phyloP scores from a whole-genome alignment of 1,140 invertebrate species.

The Hetaerina americana region DNA sequence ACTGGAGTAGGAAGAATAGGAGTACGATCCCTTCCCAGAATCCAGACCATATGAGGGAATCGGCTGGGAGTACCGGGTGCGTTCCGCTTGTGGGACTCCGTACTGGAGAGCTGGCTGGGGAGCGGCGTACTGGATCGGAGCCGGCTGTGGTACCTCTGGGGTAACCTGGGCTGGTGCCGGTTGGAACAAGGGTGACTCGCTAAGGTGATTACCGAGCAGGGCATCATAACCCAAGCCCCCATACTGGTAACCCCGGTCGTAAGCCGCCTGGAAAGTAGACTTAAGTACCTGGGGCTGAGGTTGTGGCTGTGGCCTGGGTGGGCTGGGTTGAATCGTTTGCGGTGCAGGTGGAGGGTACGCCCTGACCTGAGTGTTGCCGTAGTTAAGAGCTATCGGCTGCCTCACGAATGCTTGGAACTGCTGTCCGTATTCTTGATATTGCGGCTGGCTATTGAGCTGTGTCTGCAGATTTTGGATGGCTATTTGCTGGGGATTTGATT shows the following conservation, averaged over 20 bases:
- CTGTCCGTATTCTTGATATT: neutral
- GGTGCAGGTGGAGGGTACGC: neutral
- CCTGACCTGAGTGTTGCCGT: neutral
- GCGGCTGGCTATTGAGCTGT: neutral
- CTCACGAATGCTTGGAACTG: neutral
- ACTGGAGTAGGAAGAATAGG: neutral
- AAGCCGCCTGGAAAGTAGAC: too few species aligned
- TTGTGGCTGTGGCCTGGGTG: too few species aligned
- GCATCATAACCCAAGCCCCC: too few species aligned
- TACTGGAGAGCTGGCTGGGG: neutral
- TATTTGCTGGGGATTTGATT: neutral
- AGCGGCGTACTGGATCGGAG: neutral
- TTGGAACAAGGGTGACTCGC: neutral
- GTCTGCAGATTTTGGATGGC: neutral
- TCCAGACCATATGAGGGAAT: neutral
- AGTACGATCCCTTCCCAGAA: neutral
- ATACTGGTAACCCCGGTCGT: too few species aligned
- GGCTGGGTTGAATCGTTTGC: neutral
- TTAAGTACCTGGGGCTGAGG: too few species aligned
- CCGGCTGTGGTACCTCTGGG: neutral
- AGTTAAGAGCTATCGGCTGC: neutral
- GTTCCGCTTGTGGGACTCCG: neutral
- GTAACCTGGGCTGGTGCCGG: neutral
- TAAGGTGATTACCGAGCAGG: too few species aligned
- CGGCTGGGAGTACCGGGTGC: neutral